Base-by-base conservation (phyloP, 2,113 vertebrate genomes). In the Tretioscincus oriximinensis region DNA sequence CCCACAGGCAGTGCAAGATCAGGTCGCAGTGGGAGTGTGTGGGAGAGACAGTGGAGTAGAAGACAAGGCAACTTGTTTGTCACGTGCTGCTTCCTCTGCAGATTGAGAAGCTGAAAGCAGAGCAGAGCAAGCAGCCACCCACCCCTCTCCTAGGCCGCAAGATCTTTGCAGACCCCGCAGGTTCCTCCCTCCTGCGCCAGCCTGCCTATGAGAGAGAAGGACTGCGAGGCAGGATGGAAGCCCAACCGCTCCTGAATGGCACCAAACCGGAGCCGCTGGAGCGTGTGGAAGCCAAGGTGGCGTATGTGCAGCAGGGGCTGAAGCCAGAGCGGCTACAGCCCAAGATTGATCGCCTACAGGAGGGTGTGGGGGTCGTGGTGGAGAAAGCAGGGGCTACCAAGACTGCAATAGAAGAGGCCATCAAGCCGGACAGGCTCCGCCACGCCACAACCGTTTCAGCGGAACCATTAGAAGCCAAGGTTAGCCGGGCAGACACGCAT, bases 61-160 rank as follows among this genome's bases (percentile, higher is more conserved):
- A 22, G 1, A 20, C 35, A 11, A 26, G 8, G 22, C 14, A 1
- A 26, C 54, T 63, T 4, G 24, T 8, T 41, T 12, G 11, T 12
- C 18, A 61, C 61, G 3, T 2, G 29, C 41, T 29, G 7, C n/a
- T 9, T 28, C 58, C 60, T 79, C 22, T 4, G 1, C 91, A 98
- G 97, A 96, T 99, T 2, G 97, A 99, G 90, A 98, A 98, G 89
- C 82, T 98, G 81, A 97, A 95, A 81, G 97, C 97, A 0, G 97
- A 98, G 84, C 97, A 98, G 84, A 95, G 93, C 83, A 96, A 97
- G 91, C 96, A 97, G 7, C 97, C 97, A 0, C 95, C 97, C 1
- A 99, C 97, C 0, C 97, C 97, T 0, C 91, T 99, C 10, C 93
- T 99, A 80, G 96, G 91, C 26, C 88, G 90, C 16, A 92, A 85